Base-by-base conservation (phyloP, 2,797 vertebrate genomes). In the Oophaga sylvatica region DNA sequence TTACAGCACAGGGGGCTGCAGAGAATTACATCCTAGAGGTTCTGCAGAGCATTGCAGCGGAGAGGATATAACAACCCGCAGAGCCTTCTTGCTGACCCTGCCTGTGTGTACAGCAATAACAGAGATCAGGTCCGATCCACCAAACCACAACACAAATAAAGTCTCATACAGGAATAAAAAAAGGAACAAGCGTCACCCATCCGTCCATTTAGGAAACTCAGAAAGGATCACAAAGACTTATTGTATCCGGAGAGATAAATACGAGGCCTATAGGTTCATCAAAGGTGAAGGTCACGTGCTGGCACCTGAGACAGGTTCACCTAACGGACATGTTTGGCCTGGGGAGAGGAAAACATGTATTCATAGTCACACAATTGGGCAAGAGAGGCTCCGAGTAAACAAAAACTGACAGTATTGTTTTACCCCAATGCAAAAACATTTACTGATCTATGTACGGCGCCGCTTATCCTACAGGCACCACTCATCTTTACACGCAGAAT, bases 101-200 rank as follows among this genome's bases (percentile, higher is more conserved):
- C 71, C 31, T 17, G 13, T 88, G 87, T 84, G 65, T 88, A 88
- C 31, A 88, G 81, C 16, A 88, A 88, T 79, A 80, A 88, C 75
- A 88, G 13, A 83, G 71, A 83, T 83, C 73, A 70, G 15, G 62
- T 84, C 56, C 5, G 60, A 56, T 77, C 80, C 29, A 20, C 75
- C 87, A 79, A 62, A 53, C 59, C 75, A 63, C 62, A 81, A 73
- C 76, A 81, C 45, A 57, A 48, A 68, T 68, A 48, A 35, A 62
- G 67, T 86, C 35, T 45, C 45, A 41, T 9, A 56, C 62, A 48
- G 20, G 35, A 41, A 26, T 26, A 41, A 22, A 63, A 26, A 48
- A n/a, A 85, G 16, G 57, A 12, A 53, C 22, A 29, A 77, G 71
- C 41, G 71, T 77, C 9, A 15, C 73, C 68, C 29, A 56, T 26